Evolutionary conservation across 2,888 invertebrate genomes (phyloP).

Genomic region (Lacanobia oleracea): DNA sequence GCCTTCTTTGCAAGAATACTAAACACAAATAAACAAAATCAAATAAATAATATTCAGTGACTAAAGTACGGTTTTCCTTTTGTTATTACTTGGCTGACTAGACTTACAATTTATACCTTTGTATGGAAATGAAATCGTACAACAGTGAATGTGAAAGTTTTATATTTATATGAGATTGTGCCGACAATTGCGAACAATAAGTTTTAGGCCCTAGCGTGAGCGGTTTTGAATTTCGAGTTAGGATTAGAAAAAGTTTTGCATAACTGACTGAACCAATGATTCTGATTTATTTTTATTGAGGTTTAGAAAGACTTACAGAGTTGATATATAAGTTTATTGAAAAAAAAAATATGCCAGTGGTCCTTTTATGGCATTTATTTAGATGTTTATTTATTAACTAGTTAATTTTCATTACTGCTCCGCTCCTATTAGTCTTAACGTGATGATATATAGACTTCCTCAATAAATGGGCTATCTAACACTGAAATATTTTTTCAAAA

Average conservation of each 20-base stretch:
- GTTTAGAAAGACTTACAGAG: neutral
- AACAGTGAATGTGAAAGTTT: conserved; percentile 53
- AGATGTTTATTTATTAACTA: too few relatives aligned
- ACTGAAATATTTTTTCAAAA: too few relatives aligned
- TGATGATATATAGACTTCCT: too few relatives aligned
- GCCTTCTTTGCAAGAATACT: neutral
- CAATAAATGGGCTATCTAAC: too few relatives aligned
- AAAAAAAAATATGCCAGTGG: neutral
- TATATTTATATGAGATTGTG: conserved; percentile 59
- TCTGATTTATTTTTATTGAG: neutral
- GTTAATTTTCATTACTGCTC: too few relatives aligned
- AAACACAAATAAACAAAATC: conserved; percentile 27
- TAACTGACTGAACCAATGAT: neutral
- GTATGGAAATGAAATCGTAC: conserved; percentile 38
- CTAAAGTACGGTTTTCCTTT: conserved; percentile 41
- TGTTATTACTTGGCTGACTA: conserved; percentile 37
- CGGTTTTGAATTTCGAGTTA: conserved; percentile 20
- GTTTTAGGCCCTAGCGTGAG: conserved; percentile 53
- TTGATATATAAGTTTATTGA: neutral
- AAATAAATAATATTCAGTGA: neutral
- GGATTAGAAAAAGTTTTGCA: neutral
- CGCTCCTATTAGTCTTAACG: too few relatives aligned
- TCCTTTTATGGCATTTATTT: too few relatives aligned
- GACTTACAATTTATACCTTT: conserved; percentile 26
- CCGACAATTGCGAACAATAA: conserved; percentile 62